Evolutionary conservation across 2,888 invertebrate species (phyloP), one percentile per base, ranked within the genome.

Genomic region (Allolobophora icterica): DNA sequence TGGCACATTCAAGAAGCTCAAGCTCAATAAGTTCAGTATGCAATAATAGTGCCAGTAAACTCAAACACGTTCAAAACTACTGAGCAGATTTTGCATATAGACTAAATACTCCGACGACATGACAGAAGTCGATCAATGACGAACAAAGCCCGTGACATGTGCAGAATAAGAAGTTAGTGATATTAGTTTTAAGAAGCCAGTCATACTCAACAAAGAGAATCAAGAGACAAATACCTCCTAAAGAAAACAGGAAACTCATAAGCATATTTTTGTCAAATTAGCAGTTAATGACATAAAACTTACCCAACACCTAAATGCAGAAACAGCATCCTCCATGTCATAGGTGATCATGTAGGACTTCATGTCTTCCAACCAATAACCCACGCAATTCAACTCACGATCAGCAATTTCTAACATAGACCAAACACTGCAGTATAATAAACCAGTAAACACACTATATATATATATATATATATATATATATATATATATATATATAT

Each of bases 351-450:
- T 96, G 95, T 99, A 99, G 0, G 99, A 99, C 95, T 98, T 98
- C 83, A 99, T 96, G 96, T 99, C 99, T 95, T 99, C 99, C 95
- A 99, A 98, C 98, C 99, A 99, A 95, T 97, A 99, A 0, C 99
- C 99, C 93, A 99, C 98, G 95, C 99, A 99, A 95, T 98, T 98
- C 97, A 99, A 97, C 95, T 97, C 97, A 94, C 98, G 98, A 96
- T 99, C 99, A 1, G 99, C 98, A 95, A 98, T 98, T 96, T 97
- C 97, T 96, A 93, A 38, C 33, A 84, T 30, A 40, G 84, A 3
- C 35, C 71, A 35, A 33, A 71, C 6, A 8, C 5, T 8, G 24
- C 71, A 71, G n/a, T 71, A 71, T 71, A 71, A n/a, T 24, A 21
- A 52, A 45, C 33, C 38, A 52, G 90, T 52, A 33, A 90, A 8